Evolutionary conservation across 2,888 invertebrate genomes (phyloP).

Genomic region (Apoda limacodes): DNA sequence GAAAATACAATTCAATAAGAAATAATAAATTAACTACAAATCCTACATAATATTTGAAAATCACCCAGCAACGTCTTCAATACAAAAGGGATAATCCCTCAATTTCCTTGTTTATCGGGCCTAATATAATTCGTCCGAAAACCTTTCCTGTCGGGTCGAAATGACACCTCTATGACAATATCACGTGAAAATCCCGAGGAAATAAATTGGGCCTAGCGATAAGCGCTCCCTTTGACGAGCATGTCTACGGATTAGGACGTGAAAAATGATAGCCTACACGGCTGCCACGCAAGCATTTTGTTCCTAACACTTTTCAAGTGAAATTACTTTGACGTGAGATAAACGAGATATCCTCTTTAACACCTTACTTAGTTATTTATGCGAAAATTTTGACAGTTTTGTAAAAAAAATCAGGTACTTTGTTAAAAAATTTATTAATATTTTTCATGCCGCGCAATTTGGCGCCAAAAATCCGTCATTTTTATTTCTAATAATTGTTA

Average conservation of each 20-base stretch:
- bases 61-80: neutral
- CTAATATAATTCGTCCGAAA: constrained; percentile 19
- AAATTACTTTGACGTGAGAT: no score
- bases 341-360: no score
- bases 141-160: constrained; percentile 7
- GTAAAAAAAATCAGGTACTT: no score
- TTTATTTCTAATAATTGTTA: no score
- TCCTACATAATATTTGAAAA: no score
- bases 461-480: no score
- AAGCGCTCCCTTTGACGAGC: constrained; percentile 66
- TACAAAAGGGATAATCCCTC: constrained; percentile 9
- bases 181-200: constrained; percentile 52
- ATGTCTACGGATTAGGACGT: constrained; percentile 61
- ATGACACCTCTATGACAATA: constrained; percentile 44
- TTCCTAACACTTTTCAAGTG: constrained; percentile 21
- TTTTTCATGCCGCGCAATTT: no score
- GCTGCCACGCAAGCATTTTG: constrained; percentile 36
- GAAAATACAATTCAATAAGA: no score
- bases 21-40: no score
- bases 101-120: constrained; percentile 19
- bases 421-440: no score
- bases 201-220: constrained; percentile 62
- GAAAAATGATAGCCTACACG: constrained; percentile 63
- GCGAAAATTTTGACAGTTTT: no score
- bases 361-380: no score